Evolutionary conservation across 1,140 invertebrate genomes (phyloP).

Genomic region (Heliconius himera): DNA sequence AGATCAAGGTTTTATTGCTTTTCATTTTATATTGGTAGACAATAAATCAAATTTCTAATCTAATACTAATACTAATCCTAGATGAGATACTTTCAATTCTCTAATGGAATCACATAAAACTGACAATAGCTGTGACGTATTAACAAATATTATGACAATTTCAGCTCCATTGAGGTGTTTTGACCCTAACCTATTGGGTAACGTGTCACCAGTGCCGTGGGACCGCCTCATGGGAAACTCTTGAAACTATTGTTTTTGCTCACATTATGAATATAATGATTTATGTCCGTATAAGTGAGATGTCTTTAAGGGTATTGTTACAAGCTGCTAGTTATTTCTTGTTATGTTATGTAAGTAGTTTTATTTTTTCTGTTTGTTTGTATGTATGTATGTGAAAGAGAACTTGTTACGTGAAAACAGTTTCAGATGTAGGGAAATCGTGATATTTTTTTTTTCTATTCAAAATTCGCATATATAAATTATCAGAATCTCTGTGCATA

Average conservation of each 20-base stretch:
- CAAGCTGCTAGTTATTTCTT: slow-evolving; percentile 7
- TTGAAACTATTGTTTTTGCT: slow-evolving; percentile 20
- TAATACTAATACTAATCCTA: neutral
- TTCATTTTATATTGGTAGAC: too few species aligned
- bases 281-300: slow-evolving; percentile 20
- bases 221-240: slow-evolving; percentile 18
- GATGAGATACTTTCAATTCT: neutral
- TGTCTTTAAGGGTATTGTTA: slow-evolving; percentile 11
- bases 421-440: neutral
- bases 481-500: too few species aligned
- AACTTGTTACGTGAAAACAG: neutral
- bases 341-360: neutral
- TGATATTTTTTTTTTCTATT: too few species aligned
- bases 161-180: neutral
- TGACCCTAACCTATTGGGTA: slow-evolving; percentile 19
- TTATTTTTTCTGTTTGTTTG: neutral
- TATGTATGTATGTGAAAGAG: neutral
- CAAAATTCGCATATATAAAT: too few species aligned
- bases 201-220: slow-evolving; percentile 20
- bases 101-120: neutral
- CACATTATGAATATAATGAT: slow-evolving; percentile 21
- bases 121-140: neutral
- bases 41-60: too few species aligned
- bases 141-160: slow-evolving; percentile 1
- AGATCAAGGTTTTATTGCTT: too few species aligned